Percentiles rank a stretch among this genome's conserved stretches.
Conservation (phyloP, 2,888 invertebrate genomes). For the Andrena trimmerana region DNA sequence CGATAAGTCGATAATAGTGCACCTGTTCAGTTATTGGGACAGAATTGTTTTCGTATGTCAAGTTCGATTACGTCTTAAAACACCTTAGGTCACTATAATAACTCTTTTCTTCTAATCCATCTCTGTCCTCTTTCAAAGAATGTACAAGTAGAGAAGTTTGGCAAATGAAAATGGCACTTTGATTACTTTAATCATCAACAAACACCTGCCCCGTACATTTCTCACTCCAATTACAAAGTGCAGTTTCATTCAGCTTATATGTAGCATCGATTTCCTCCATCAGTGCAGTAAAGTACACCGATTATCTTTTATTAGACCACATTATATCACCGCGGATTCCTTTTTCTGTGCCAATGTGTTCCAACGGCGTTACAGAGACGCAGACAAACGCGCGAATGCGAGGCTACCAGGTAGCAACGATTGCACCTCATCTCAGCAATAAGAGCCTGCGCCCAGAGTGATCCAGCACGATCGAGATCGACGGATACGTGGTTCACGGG, state of each 20-base stretch:
- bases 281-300: not conserved
- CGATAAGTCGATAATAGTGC: conserved; percentile 18
- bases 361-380: not conserved
- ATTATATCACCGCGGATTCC: not conserved
- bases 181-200: too few species aligned
- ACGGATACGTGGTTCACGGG: conserved; percentile 57
- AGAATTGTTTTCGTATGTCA: conserved; percentile 5
- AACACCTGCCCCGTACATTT: not conserved
- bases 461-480: conserved; percentile 71
- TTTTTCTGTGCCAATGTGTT: not conserved
- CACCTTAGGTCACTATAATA: too few species aligned
- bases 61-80: not conserved
- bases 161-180: too few species aligned
- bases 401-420: conserved; percentile 44
- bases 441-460: conserved; percentile 37
- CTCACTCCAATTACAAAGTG: not conserved
- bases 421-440: conserved; percentile 23
- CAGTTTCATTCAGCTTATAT: not conserved
- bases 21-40: not conserved
- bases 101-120: too few species aligned
- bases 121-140: too few species aligned
- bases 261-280: not conserved
- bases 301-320: conserved; percentile 3
- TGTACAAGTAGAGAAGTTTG: too few species aligned
- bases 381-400: conserved; percentile 40